Percentiles rank a stretch among this genome's conserved stretches.
These are phyloP conservation scores for Heliconius himera DNA, from an alignment of 1,140 invertebrate genomes.

Conservation along the genomic window DNA sequence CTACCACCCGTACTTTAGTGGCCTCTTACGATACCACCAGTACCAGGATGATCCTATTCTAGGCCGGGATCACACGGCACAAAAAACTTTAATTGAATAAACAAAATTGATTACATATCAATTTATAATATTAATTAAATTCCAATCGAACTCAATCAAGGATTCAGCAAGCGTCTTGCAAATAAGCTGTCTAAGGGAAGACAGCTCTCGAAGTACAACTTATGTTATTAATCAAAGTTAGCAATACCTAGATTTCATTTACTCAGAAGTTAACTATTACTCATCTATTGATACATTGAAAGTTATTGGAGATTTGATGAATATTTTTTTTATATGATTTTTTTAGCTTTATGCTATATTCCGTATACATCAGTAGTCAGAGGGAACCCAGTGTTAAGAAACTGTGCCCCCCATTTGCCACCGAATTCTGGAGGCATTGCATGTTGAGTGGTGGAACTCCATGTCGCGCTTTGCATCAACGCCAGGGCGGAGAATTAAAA, in stretches of 20 bases:
- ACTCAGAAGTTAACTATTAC: slow-evolving; percentile 19
- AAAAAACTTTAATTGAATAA: neutral
- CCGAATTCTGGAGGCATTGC: no score
- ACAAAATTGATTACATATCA: neutral
- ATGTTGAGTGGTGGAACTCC: no score
- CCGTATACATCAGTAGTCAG: no score
- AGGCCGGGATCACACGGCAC: no score
- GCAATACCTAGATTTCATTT: slow-evolving; percentile 27
- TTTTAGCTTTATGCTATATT: neutral
- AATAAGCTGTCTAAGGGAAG: slow-evolving; percentile 13
- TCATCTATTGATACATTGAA: slow-evolving; percentile 10
- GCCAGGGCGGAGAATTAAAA: no score
- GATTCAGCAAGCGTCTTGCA: neutral
- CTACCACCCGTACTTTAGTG: no score
- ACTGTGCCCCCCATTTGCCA: no score
- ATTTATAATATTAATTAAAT: neutral
- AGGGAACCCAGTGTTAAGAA: no score
- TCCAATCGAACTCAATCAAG: neutral
- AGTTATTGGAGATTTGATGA: slow-evolving; percentile 13
- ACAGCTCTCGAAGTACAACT: slow-evolving; percentile 13
- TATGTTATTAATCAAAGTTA: slow-evolving; percentile 29
- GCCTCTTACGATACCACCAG: no score
- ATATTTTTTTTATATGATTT: neutral
- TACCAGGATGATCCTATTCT: no score
- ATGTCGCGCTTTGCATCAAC: no score